Percentiles rank a stretch among this genome's conserved stretches.
These are phyloP conservation scores for Phycodurus eques DNA, from an alignment of 2,113 vertebrate genomes.

Conservation along the genomic window DNA sequence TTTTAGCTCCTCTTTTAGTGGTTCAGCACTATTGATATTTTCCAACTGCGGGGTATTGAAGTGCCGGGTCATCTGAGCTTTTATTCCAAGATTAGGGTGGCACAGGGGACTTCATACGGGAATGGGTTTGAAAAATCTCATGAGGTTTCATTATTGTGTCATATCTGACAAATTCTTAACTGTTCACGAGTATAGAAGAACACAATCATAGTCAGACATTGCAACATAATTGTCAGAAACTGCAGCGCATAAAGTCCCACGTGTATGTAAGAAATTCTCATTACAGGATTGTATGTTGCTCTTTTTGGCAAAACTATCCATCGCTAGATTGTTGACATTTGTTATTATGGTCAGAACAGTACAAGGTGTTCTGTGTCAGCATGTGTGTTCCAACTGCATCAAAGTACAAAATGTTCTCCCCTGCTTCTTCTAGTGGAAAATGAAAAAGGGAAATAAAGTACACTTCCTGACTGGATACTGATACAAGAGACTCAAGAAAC, in stretches of 20 bases:
- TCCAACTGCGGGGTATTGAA: slow-evolving; percentile 3
- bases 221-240: neutral
- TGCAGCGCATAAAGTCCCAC: neutral
- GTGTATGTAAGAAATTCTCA: neutral
- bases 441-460: neutral
- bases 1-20: slow-evolving; percentile 4
- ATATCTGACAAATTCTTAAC: neutral
- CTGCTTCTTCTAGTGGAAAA: neutral
- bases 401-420: neutral
- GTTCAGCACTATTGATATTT: slow-evolving; percentile 11
- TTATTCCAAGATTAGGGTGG: slow-evolving; percentile 6
- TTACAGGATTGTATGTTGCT: neutral
- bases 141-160: neutral
- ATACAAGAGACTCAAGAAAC: neutral
- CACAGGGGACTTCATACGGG: neutral
- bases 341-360: neutral
- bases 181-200: neutral
- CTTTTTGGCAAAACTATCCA: neutral
- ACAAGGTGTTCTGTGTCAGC: neutral
- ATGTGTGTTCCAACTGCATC: neutral
- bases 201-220: neutral
- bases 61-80: slow-evolving; percentile 3
- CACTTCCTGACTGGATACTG: neutral
- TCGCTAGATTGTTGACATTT: neutral
- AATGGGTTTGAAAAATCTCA: slow-evolving; percentile 3